Evolutionary conservation across 1,140 invertebrate species (phyloP).

Genomic region (Hirudo medicinalis): DNA sequence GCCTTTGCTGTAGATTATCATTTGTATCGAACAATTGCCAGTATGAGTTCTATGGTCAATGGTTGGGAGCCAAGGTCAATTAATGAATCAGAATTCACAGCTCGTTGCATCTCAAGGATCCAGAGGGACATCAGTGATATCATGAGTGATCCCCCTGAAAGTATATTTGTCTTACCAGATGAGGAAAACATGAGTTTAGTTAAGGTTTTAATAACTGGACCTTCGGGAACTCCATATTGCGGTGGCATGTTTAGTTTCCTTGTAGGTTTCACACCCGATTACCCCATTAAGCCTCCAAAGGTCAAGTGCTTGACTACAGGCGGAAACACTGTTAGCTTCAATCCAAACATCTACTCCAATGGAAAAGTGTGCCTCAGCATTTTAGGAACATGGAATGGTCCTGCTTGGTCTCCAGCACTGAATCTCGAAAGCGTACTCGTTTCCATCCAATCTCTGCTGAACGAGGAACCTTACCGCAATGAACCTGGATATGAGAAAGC

Average conservation of each 20-base stretch:
- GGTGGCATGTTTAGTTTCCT: constrained; percentile 53
- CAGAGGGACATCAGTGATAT: constrained; percentile 44
- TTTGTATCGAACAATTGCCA: no score
- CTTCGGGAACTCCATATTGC: constrained; percentile 54
- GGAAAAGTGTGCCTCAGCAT: constrained; percentile 55
- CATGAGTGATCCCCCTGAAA: constrained; percentile 48
- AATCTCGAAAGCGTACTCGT: constrained; percentile 47
- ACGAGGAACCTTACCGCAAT: constrained; percentile 51
- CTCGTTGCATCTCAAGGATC: no score
- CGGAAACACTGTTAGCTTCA: constrained; percentile 49
- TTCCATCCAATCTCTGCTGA: constrained; percentile 50
- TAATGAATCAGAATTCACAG: no score
- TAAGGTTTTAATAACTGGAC: constrained; percentile 50
- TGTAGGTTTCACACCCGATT: constrained; percentile 47
- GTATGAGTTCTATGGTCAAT: no score
- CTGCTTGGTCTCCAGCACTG: constrained; percentile 49
- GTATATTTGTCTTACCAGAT: constrained; percentile 48
- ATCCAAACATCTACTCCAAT: constrained; percentile 51
- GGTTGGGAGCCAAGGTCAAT: no score
- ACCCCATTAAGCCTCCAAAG: constrained; percentile 44
- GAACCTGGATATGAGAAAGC: constrained; percentile 48
- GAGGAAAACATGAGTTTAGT: constrained; percentile 46
- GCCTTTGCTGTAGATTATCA: no score
- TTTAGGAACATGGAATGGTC: constrained; percentile 51
- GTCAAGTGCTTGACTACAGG: constrained; percentile 53